Evolutionary conservation across 2,888 invertebrate species (phyloP), one percentile per base, ranked within the genome.

Genomic region (Athetis lepigone): DNA sequence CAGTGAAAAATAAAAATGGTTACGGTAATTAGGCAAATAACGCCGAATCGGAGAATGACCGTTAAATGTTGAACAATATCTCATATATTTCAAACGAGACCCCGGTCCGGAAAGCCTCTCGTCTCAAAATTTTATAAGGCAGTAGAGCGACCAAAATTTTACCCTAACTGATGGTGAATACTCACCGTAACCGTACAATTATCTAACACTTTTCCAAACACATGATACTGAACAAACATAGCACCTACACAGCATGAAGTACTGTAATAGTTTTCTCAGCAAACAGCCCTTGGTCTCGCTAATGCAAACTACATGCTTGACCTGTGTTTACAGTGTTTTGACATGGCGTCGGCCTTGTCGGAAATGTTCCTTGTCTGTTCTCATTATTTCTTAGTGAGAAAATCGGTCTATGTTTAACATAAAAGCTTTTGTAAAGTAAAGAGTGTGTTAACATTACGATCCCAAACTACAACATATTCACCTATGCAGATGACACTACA

Each of bases 241-340:
- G n/a, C 33, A 33, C 33, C 33, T 33, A 59, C 65, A 66, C 19
- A 57, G 63, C 64, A 72, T 36, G 56, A 42, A 54, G 64, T 67
- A 57, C 66, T 72, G 77, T 75, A 80, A 79, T 77, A 74, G 75
- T 80, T 83, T 80, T 80, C 81, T 74, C 54, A 77, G 76, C 76
- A 85, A 84, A 85, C 74, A 85, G 69, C 71, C 60, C 61, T 75
- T 71, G 77, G 77, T 77, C 77, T 69, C 71, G 66, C 64, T 77
- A 65, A 77, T 62, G 67, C 56, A 66, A 77, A 77, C 70, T 66
- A 77, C 74, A 74, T 67, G 74, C 67, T 29, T 57, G 63, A 47
- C 47, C 33, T 39, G 47, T 80, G 74, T 82, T 79, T 81, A 77
- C 72, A 72, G 64, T 65, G 70, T 80, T 76, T 72, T 71, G 71